Evolutionary conservation across 2,888 invertebrate genomes (phyloP).

Genomic region (Epinotia demarniana): DNA sequence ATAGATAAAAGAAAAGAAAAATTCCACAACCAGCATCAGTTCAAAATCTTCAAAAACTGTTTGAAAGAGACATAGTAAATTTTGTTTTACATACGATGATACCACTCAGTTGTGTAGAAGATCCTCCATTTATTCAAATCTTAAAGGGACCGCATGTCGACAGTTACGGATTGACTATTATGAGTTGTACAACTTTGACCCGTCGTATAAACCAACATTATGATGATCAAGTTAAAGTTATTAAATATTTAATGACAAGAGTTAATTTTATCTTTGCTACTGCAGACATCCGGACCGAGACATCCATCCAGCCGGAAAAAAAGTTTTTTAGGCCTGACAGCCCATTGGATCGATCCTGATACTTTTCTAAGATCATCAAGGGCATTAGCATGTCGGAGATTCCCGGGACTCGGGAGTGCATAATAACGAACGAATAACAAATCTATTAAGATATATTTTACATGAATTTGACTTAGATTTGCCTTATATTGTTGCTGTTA

Average conservation of each 20-base stretch:
- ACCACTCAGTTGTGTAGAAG: conserved; percentile 20
- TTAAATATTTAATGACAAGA: conserved; percentile 11
- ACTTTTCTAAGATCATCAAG: conserved; percentile 4
- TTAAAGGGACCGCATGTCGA: conserved; percentile 15
- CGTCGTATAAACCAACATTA: conserved; percentile 13
- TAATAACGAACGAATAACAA: conserved; percentile 10
- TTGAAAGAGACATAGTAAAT: conserved; percentile 10
- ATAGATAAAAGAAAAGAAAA: conserved; percentile 12
- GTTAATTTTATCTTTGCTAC: conserved; percentile 8
- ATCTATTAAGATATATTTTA: conserved; percentile 37
- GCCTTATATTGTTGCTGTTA: conserved; percentile 42
- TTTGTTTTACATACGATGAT: conserved; percentile 10
- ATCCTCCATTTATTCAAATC: conserved; percentile 6
- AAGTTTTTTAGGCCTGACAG: conserved; percentile 11
- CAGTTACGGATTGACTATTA: not conserved
- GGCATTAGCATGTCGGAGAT: conserved; percentile 20
- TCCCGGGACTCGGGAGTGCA: conserved; percentile 20
- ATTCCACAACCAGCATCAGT: conserved; percentile 4
- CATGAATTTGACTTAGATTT: conserved; percentile 41
- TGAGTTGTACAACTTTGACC: conserved; percentile 9
- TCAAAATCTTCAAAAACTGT: not conserved
- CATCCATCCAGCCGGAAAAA: conserved; percentile 10
- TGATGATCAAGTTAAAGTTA: conserved; percentile 10
- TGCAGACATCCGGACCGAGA: conserved; percentile 21
- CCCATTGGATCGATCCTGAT: conserved; percentile 14